These are phyloP conservation scores for Limnephilus auricula DNA, from an alignment of 2,888 invertebrate species.

Conservation along the genomic window DNA sequence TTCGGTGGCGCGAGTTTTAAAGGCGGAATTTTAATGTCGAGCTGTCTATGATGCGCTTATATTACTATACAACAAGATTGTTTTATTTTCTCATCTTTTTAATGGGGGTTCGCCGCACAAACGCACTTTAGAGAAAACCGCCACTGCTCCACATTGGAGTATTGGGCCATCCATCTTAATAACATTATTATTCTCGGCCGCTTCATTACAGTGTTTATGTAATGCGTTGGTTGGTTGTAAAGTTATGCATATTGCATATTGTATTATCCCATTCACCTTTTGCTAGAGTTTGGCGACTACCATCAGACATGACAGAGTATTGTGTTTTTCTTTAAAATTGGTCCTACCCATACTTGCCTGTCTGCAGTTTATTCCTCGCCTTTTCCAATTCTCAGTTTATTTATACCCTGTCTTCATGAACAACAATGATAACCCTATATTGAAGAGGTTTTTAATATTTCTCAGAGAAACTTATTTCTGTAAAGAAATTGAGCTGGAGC, in stretches of 20 bases:
- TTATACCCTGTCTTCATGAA: background rate
- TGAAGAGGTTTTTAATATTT: background rate
- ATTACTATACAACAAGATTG: too few species aligned
- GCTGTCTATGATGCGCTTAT: too few species aligned
- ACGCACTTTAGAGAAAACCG: too few species aligned
- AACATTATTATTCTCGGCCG: background rate
- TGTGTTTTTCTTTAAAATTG: background rate
- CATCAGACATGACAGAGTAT: background rate
- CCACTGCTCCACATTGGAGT: too few species aligned
- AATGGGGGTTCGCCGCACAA: too few species aligned
- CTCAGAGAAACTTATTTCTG: background rate
- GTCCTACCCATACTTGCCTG: background rate
- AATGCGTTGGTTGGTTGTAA: background rate
- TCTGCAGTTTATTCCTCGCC: too few species aligned
- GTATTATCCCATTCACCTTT: background rate
- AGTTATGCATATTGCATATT: background rate
- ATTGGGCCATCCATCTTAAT: background rate
- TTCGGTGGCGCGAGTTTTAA: too few species aligned
- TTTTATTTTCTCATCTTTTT: too few species aligned
- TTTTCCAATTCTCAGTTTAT: too few species aligned
- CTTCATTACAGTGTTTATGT: background rate
- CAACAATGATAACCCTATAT: background rate
- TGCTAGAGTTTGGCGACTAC: background rate
- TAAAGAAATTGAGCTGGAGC: background rate
- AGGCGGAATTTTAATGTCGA: too few species aligned